phyloP scores from a whole-genome alignment of 1,140 invertebrate species.

The Cydia amplana region DNA sequence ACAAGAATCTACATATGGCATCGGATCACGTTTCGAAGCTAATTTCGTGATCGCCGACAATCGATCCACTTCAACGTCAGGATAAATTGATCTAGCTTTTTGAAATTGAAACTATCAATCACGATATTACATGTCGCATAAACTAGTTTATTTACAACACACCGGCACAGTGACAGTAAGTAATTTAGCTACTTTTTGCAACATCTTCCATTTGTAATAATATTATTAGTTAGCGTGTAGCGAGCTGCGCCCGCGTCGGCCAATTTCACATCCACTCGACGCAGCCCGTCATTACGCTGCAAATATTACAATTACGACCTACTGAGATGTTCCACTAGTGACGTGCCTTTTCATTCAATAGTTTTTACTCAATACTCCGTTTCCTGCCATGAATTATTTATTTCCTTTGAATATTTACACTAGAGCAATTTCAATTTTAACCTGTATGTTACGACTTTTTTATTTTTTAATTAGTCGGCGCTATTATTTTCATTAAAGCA shows the following conservation, averaged over 20 bases:
- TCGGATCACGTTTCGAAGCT: background rate
- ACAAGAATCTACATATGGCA: background rate
- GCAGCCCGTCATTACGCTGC: conserved; percentile 31
- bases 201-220: conserved; percentile 33
- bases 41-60: background rate
- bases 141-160: conserved; percentile 26
- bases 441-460: conserved; percentile 15
- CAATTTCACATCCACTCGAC: conserved; percentile 44
- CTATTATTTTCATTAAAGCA: conserved; percentile 5
- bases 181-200: conserved; percentile 26
- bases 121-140: background rate
- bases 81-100: conserved; percentile 8
- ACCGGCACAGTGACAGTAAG: conserved; percentile 20
- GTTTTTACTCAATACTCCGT: conserved; percentile 32
- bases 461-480: conserved; percentile 5
- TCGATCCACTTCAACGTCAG: background rate
- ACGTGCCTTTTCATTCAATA: conserved; percentile 35
- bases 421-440: conserved; percentile 27
- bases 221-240: conserved; percentile 32
- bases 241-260: conserved; percentile 34
- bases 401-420: conserved; percentile 33
- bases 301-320: conserved; percentile 31
- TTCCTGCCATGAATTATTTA: conserved; percentile 33
- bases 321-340: conserved; percentile 33
- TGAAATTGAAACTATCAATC: conserved; percentile 26